phyloP scores from a whole-genome alignment of 1,140 invertebrate genomes.

The Drosophila lacteicornis region DNA sequence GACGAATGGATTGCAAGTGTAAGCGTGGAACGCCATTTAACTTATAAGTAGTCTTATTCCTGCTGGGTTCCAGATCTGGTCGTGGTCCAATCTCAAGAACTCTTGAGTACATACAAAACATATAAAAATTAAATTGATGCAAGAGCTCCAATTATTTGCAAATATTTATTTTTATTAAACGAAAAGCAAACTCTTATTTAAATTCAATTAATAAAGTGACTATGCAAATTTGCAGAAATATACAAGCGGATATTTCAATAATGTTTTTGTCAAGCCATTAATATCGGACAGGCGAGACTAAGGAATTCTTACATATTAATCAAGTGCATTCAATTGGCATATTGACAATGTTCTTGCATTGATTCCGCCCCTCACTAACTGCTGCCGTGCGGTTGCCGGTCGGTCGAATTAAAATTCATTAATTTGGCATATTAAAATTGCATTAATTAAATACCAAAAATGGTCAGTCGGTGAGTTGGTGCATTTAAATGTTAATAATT shows the following conservation, averaged over 20 bases:
- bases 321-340: conserved; percentile 67
- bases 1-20: conserved; percentile 19
- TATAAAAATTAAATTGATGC: not conserved
- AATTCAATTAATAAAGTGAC: conserved; percentile 24
- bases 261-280: conserved; percentile 38
- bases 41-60: not conserved
- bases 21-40: conserved; percentile 5
- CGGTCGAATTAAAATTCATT: conserved; percentile 57
- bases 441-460: conserved; percentile 71
- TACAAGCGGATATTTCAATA: conserved; percentile 24
- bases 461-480: conserved; percentile 31
- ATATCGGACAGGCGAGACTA: conserved; percentile 14
- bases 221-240: conserved; percentile 12
- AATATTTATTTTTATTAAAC: not conserved
- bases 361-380: conserved; percentile 28
- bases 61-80: too few relatives aligned
- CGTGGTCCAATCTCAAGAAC: too few relatives aligned
- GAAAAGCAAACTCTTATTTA: not conserved
- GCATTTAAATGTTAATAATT: conserved; percentile 72
- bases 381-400: conserved; percentile 31
- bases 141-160: not conserved
- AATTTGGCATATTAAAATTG: conserved; percentile 70
- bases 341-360: conserved; percentile 62
- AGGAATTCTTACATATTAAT: conserved; percentile 62
- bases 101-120: too few relatives aligned